Evolutionary conservation across 2,888 invertebrate species (phyloP), one percentile per base, ranked within the genome.

Genomic region (Lissonota sp.): DNA sequence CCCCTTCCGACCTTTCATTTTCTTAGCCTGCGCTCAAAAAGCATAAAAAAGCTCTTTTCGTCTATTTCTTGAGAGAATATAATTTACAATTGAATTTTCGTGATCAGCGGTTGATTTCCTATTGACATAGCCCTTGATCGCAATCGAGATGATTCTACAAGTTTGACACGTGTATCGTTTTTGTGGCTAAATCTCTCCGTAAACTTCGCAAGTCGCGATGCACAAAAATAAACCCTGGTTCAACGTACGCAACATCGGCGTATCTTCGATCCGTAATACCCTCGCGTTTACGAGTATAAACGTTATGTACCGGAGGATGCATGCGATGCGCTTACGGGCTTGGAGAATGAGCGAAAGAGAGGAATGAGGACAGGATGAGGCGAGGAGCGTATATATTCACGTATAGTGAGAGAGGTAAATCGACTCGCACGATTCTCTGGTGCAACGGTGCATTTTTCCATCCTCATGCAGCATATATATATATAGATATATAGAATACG

Each of bases 231-330:
- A 46, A 73, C 46, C 42, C 46, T 60, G 26, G 44, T 26, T 26
- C 26, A 26, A 26, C 26, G 42, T 82, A 79, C 78, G 81, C 83
- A 76, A 72, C 79, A 26, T 88, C 88, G 82, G 80, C 87, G 26
- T 86, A 89, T 90, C 88, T 87, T 86, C 86, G 86, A 83, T 83
- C 86, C 84, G 86, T 87, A 88, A 88, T 88, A 88, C 83, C 85
- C 84, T 88, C 83, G 84, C 86, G 82, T 88, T 86, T 89, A 87
- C 87, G 87, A 85, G 84, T 26, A 26, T 84, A 85, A 87, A 85
- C 85, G 81, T 84, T 85, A 84, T 80, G 73, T 80, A 87, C 83
- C 64, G 57, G 39, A 66, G 57, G 14, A 63, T 51, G 57, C 16
- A 16, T 64, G 67, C 40, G 72, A 73, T 66, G 67, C 53, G 60